Base-by-base conservation (phyloP, 2,797 vertebrate genomes). In the Takifugu rubripes region DNA sequence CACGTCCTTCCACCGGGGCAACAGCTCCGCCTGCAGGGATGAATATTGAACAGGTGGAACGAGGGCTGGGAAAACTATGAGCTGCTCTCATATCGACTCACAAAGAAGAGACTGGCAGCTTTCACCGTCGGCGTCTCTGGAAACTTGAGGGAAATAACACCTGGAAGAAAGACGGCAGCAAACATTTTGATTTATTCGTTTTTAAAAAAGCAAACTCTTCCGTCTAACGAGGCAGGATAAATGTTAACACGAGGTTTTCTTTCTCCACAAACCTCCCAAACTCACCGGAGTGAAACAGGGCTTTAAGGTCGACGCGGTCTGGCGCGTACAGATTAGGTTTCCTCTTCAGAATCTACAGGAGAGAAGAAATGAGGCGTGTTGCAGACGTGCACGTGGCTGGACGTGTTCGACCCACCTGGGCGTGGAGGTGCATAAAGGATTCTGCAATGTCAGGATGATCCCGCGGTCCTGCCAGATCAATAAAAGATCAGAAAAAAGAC, bases 381-480 rank as follows among this genome's bases (percentile, higher is more conserved):
- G 5, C 8, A 40, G 11, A 47, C 1, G 2, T 26, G 15, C n/a
- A 5, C 4, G 11, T 12, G 45, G 24, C 40, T 2, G 5, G 14
- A 7, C 1, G 9, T 8, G 0, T 5, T 16, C 86, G 46, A 91
- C 92, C 84, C 84, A 98, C 97, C 95, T 99, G 96, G 90, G 94
- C 92, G 77, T 98, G 96, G 89, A 99, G 95, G 90, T 94, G 92
- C 97, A 99, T 96, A 87, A 99, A 99, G 66, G 97, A 98, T 91
- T 97, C 97, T 84, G 95, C 96, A 87, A 99, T 94, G 90, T 99
- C 97, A 84, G 97, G 97, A 92, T 98, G 94, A 91, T 99, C 93
- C 88, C 96, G 94, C 75, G 93, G 93, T 87, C 94, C 97, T 99
- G 71, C 7, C 85, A 85, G 89, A 84, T 17, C 8, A 91, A 89